Evolutionary conservation across 2,113 vertebrate species (phyloP), one percentile per base, ranked within the genome.

Genomic region (Psettodes erumei): DNA sequence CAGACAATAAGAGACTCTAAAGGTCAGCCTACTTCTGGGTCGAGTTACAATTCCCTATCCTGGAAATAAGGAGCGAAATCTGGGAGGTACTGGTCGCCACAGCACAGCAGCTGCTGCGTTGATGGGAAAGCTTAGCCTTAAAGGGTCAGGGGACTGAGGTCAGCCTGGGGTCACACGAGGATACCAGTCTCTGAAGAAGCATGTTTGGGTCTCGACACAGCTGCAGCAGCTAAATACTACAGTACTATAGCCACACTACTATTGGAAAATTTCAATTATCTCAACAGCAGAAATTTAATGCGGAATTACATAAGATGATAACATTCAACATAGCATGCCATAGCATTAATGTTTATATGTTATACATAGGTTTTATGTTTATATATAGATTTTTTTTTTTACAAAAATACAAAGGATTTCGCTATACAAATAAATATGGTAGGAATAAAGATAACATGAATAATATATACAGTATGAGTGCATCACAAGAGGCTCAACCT

Each of bases 341-440:
- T 60, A 51, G 13, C 42, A 63, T 83, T 50, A 43, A 77, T 85
- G 71, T 90, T 86, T 16, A 69, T 79, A 82, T 73, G 75, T 23
- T 71, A 78, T 23, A 65, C 4, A 45, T 69, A 32, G 15, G 30
- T 30, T 30, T 28, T 16, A 25, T 51, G 12, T 50, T 12, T 50
- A 53, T 53, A 54, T 54, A 32, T 28, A 37, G 21, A 15, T 47
- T 71, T 45, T 53, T 83, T 79, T 13, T 75, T 88, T 92, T 92
- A 91, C 78, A 94, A 94, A 94, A 94, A 93, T 93, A 94, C 83
- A 92, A 91, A 93, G 68, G 13, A 12, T 77, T 83, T 90, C 23
- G 91, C 71, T 90, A 88, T 94, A 90, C 83, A 94, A 95, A 95
- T 94, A 95, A 94, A 95, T 94, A 95, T 82, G 15, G 32, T 40